Percentiles rank a stretch among this genome's conserved stretches.
These are phyloP conservation scores for Phorcus lineatus DNA, from an alignment of 2,888 invertebrate species.

Conservation along the genomic window DNA sequence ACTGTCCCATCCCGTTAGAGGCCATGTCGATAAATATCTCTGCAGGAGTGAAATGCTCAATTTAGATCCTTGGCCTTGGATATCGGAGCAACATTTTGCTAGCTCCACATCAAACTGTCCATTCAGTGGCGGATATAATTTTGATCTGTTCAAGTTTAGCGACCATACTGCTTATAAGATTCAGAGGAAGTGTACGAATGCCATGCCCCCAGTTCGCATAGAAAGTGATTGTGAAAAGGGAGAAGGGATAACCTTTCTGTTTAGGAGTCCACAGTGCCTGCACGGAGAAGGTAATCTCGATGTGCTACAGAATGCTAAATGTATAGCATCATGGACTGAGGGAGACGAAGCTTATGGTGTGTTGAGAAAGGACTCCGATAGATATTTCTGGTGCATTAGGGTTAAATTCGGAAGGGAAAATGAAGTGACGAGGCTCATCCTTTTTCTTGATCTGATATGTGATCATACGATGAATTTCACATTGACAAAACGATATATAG, in stretches of 20 bases:
- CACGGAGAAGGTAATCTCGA: conserved; percentile 27
- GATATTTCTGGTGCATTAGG: conserved; percentile 45
- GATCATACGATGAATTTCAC: conserved; percentile 27
- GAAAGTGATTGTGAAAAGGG: conserved; percentile 36
- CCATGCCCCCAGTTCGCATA: conserved; percentile 31
- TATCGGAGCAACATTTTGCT: conserved; percentile 38
- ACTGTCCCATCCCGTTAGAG: conserved; percentile 36
- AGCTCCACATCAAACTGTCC: conserved; percentile 33
- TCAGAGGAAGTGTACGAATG: conserved; percentile 17
- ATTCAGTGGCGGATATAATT: conserved; percentile 43
- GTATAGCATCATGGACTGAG: conserved; percentile 31
- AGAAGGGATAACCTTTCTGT: conserved; percentile 32
- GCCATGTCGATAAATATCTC: conserved; percentile 21
- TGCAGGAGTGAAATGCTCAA: conserved; percentile 33
- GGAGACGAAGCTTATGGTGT: conserved; percentile 24
- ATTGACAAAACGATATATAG: conserved; percentile 26
- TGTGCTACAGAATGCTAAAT: conserved; percentile 21
- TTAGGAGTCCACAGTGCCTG: conserved; percentile 28
- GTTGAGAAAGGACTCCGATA: conserved; percentile 31
- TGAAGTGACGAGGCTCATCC: conserved; percentile 20
- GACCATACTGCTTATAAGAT: neutral
- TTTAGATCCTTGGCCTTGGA: conserved; percentile 44
- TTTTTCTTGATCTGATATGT: conserved; percentile 38
- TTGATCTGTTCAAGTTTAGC: conserved; percentile 27
- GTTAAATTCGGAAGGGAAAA: conserved; percentile 26